Evolutionary conservation across 2,888 invertebrate genomes (phyloP), one percentile per base, ranked within the genome.

Genomic region (Ischnus inquisitorius): DNA sequence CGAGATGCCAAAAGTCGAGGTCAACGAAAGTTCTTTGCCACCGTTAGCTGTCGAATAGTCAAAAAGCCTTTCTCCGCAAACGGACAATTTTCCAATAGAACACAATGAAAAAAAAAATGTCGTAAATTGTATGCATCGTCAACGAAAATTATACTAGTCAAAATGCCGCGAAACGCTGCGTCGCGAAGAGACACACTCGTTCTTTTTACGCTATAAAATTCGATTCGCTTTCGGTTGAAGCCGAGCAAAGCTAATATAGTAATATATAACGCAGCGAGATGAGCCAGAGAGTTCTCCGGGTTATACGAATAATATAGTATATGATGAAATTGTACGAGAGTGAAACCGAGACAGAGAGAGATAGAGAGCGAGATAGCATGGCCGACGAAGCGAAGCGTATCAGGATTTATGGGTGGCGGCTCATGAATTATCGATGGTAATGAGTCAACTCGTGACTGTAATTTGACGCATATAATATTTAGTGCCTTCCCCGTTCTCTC

Each of bases 371-470:
- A 22, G 10, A 46, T 14, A 67, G 68, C 25, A 64, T 83, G 67
- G 83, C 72, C 77, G 80, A 83, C 77, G 79, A 83, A 72, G 75
- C 78, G 75, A 71, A 82, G 80, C 82, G 79, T 84, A 83, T 83
- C 78, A 79, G 79, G 69, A 87, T 87, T 86, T 86, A 85, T 85
- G 71, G 85, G 74, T 85, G 83, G 75, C 76, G 82, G 82, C 68
- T 82, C 82, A 85, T 87, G 85, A 85, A 87, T 86, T 87, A 87
- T 87, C 82, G 84, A 85, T 75, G 84, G 79, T 87, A 87, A 87
- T 87, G 87, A 87, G 87, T 83, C 82, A 85, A 84, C 83, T 84
- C 81, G 71, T 82, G 82, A 83, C 82, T 82, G 83, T 87, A 85
- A 87, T 87, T 85, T 84, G 81, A 81, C 77, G 83, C 84, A 84